phyloP scores from a whole-genome alignment of 2,113 vertebrate species.

The Reinhardtius hippoglossoides region DNA sequence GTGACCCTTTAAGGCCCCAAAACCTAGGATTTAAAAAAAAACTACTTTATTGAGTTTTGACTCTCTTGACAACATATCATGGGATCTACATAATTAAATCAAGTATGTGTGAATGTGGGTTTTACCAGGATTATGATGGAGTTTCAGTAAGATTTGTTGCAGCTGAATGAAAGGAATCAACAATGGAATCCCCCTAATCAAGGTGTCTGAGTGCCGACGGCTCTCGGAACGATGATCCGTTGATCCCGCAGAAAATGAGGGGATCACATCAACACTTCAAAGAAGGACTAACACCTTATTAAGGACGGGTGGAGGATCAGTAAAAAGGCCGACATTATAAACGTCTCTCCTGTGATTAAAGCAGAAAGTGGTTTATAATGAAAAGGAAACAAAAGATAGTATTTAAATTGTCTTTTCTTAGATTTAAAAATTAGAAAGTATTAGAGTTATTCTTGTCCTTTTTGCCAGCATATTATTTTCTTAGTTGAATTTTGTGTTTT shows the following conservation, averaged over 20 bases:
- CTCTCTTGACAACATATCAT: neutral
- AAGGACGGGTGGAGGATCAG: conserved; percentile 1
- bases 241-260: conserved; percentile 70
- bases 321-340: conserved; percentile 6
- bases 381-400: neutral
- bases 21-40: neutral
- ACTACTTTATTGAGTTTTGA: neutral
- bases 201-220: conserved; percentile 59
- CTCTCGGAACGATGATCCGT: conserved; percentile 62
- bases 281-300: conserved; percentile 48
- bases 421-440: neutral
- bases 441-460: neutral
- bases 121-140: conserved; percentile 26
- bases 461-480: neutral
- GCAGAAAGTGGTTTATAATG: neutral
- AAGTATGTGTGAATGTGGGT: conserved; percentile 20
- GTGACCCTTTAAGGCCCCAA: neutral
- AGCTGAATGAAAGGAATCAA: conserved; percentile 44
- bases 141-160: conserved; percentile 32
- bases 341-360: neutral
- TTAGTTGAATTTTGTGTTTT: conserved; percentile 1
- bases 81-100: conserved; percentile 49
- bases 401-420: neutral
- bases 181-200: conserved; percentile 65
- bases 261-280: conserved; percentile 75